Conservation (phyloP, 1,140 invertebrate species). For the Xylocopa sonorina region DNA sequence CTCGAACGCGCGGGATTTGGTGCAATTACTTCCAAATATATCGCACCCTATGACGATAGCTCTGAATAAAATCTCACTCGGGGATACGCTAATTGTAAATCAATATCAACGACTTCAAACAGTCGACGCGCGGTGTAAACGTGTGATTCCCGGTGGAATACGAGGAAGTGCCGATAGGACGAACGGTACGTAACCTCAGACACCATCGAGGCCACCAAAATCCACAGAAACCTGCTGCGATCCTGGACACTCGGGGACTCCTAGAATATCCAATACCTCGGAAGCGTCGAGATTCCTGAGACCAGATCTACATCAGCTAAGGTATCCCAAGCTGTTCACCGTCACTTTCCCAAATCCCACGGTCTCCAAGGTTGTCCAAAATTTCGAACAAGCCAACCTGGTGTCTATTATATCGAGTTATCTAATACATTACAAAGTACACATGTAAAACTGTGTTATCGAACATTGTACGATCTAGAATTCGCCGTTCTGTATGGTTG, state of each 20-base stretch:
- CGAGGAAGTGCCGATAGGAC: neutral
- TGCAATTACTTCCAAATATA: too few relatives aligned
- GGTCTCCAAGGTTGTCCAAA: neutral
- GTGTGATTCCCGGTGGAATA: neutral
- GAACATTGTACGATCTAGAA: too few relatives aligned
- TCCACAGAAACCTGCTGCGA: neutral
- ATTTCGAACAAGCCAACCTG: too few relatives aligned
- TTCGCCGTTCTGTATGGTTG: too few relatives aligned
- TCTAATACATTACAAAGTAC: too few relatives aligned
- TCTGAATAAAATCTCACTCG: too few relatives aligned
- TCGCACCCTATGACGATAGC: neutral
- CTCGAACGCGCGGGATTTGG: too few relatives aligned
- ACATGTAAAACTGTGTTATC: too few relatives aligned
- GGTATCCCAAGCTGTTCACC: constrained; percentile 1
- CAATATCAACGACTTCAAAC: neutral
- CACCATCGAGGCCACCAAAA: neutral
- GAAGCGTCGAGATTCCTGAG: neutral
- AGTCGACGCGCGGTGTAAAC: too few relatives aligned
- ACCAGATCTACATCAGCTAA: neutral
- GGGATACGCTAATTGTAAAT: neutral
- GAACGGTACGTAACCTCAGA: neutral
- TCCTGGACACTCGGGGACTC: neutral
- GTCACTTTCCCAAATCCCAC: neutral
- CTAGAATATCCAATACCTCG: neutral
- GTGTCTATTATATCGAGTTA: too few relatives aligned